phyloP scores from a whole-genome alignment of 1,140 invertebrate species.

The Glossosoma conforme region DNA sequence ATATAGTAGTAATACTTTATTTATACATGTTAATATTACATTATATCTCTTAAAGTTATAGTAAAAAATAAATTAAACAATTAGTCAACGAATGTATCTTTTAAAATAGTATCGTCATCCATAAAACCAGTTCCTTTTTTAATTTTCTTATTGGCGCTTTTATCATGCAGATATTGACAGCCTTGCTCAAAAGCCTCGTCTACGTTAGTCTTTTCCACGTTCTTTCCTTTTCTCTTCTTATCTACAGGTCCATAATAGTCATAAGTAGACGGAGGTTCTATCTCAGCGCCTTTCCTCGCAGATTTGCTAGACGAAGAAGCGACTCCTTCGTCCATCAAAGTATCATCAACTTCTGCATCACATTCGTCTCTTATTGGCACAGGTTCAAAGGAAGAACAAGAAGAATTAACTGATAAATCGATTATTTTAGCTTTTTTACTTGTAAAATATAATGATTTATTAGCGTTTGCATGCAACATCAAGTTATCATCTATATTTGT shows the following conservation, averaged over 20 bases:
- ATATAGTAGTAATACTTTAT: too few relatives aligned
- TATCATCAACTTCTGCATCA: slow-evolving; percentile 32
- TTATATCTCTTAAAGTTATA: too few relatives aligned
- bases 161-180: slow-evolving; percentile 59
- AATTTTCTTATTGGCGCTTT: slow-evolving; percentile 50
- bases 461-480: slow-evolving; percentile 9
- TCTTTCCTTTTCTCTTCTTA: slow-evolving; percentile 38
- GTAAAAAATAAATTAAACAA: too few relatives aligned
- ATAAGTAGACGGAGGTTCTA: slow-evolving; percentile 59
- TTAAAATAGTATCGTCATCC: too few relatives aligned
- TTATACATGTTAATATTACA: too few relatives aligned
- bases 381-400: slow-evolving; percentile 29
- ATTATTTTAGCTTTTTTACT: slow-evolving; percentile 31
- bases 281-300: slow-evolving; percentile 43
- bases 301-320: neutral
- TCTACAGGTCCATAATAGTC: slow-evolving; percentile 56
- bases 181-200: slow-evolving; percentile 64
- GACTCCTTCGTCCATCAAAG: neutral
- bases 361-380: slow-evolving; percentile 49
- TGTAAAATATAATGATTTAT: slow-evolving; percentile 35
- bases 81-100: too few relatives aligned
- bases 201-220: slow-evolving; percentile 42
- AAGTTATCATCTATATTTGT: slow-evolving; percentile 22
- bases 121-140: slow-evolving; percentile 19
- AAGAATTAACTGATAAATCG: slow-evolving; percentile 25